Conservation (phyloP, 2,888 invertebrate genomes). For the Eremobia ochroleuca region DNA sequence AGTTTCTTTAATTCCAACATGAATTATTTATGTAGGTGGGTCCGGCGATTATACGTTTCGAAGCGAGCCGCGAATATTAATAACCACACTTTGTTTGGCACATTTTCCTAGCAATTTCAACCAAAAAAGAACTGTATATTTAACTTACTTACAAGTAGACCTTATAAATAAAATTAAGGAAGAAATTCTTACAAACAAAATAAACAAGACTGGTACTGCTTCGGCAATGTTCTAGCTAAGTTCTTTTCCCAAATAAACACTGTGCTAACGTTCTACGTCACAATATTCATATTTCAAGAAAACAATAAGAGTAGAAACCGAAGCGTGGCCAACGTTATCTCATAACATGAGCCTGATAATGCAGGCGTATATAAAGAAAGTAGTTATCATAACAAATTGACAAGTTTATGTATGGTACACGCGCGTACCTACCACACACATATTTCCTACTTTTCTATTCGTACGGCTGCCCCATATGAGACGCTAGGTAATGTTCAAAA, state of each 20-base stretch:
- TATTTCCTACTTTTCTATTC: constrained; percentile 62
- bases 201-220: constrained; percentile 24
- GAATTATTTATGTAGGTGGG: constrained; percentile 76
- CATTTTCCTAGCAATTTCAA: constrained; percentile 55
- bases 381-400: constrained; percentile 65
- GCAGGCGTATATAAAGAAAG: constrained; percentile 58
- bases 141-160: constrained; percentile 45
- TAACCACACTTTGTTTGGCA: constrained; percentile 66
- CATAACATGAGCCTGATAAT: constrained; percentile 56
- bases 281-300: constrained; percentile 50
- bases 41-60: constrained; percentile 66
- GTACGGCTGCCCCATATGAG: constrained; percentile 50
- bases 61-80: constrained; percentile 68
- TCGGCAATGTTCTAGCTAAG: constrained; percentile 11
- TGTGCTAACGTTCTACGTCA: constrained; percentile 32
- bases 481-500: constrained; percentile 68
- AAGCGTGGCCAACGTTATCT: constrained; percentile 49
- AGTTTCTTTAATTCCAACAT: constrained; percentile 77
- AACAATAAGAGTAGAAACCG: constrained; percentile 49
- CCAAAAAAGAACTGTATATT: constrained; percentile 53
- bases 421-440: constrained; percentile 46
- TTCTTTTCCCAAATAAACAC: constrained; percentile 35
- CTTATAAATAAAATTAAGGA: constrained; percentile 42
- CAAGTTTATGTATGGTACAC: constrained; percentile 62
- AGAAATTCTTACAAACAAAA: constrained; percentile 21